phyloP scores from a whole-genome alignment of 1,140 invertebrate species.

The Zaprionus taronus region DNA sequence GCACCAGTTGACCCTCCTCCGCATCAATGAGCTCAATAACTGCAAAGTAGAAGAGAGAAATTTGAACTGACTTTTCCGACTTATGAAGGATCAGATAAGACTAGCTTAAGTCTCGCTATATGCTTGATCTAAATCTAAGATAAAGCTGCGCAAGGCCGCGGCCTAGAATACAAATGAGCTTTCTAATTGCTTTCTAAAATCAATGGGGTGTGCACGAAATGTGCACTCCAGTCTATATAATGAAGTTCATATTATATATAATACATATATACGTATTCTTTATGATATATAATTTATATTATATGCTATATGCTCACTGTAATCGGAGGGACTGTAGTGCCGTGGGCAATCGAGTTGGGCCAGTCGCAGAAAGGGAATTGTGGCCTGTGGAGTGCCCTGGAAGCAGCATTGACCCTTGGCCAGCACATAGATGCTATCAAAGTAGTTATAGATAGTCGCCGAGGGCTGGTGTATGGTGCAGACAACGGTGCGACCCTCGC shows the following conservation, averaged over 20 bases:
- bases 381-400: slow-evolving; percentile 88
- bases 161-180: background rate
- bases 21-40: slow-evolving; percentile 85
- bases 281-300: too few species aligned
- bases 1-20: slow-evolving; percentile 71
- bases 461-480: slow-evolving; percentile 93
- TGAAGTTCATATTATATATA: background rate
- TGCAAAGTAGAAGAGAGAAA: slow-evolving; percentile 47
- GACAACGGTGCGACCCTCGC: slow-evolving; percentile 89
- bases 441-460: slow-evolving; percentile 93
- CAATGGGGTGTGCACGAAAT: background rate
- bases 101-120: background rate
- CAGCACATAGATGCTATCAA: slow-evolving; percentile 91
- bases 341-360: slow-evolving; percentile 89
- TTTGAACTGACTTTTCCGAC: background rate
- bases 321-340: slow-evolving; percentile 94
- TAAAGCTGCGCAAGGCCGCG: background rate
- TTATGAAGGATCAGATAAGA: background rate
- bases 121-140: background rate
- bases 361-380: slow-evolving; percentile 89
- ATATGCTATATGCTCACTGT: slow-evolving; percentile 85
- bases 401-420: slow-evolving; percentile 90
- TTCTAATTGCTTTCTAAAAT: slow-evolving; percentile 6
- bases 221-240: background rate
- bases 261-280: background rate